Conservation (phyloP, 2,797 vertebrate genomes). For the Apogon hyalosoma region DNA sequence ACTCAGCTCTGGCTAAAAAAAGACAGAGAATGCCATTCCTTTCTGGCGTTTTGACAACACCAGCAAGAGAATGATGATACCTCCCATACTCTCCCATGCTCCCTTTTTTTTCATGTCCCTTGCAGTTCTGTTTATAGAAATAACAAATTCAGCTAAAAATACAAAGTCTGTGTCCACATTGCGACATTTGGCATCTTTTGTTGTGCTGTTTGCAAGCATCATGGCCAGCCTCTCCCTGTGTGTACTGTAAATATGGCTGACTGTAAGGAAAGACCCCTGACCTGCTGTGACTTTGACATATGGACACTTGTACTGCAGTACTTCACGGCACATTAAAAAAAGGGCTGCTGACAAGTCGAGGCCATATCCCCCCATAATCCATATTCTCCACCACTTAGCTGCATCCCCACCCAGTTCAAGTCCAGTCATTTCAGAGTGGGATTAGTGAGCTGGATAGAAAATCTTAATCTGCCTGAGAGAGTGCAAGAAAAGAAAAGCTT, state of each 20-base stretch:
- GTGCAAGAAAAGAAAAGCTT: conserved; percentile 31
- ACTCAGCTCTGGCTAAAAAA: not conserved
- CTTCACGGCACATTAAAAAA: conserved; percentile 37
- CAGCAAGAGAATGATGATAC: conserved; percentile 55
- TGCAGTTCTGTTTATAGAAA: conserved; percentile 71
- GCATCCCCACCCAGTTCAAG: conserved; percentile 42
- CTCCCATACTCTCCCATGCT: conserved; percentile 73
- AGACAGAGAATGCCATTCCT: conserved; percentile 59
- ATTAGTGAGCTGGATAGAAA: conserved; percentile 66
- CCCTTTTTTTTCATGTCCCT: conserved; percentile 52
- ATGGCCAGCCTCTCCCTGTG: conserved; percentile 4
- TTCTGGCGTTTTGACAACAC: conserved; percentile 64
- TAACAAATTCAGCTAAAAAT: conserved; percentile 70
- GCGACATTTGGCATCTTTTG: conserved; percentile 25
- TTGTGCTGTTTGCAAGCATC: conserved; percentile 1
- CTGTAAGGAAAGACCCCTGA: conserved; percentile 38
- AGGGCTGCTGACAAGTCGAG: conserved; percentile 27
- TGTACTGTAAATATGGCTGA: conserved; percentile 28
- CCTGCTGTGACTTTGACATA: conserved; percentile 55
- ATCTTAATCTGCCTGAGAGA: conserved; percentile 68
- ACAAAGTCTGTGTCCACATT: conserved; percentile 38
- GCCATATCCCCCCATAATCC: conserved; percentile 39
- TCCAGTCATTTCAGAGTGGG: conserved; percentile 59
- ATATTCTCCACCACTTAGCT: conserved; percentile 46
- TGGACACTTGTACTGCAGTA: conserved; percentile 24